These are phyloP conservation scores for Xylocampa areola DNA, from an alignment of 2,888 invertebrate genomes.

Conservation along the genomic window DNA sequence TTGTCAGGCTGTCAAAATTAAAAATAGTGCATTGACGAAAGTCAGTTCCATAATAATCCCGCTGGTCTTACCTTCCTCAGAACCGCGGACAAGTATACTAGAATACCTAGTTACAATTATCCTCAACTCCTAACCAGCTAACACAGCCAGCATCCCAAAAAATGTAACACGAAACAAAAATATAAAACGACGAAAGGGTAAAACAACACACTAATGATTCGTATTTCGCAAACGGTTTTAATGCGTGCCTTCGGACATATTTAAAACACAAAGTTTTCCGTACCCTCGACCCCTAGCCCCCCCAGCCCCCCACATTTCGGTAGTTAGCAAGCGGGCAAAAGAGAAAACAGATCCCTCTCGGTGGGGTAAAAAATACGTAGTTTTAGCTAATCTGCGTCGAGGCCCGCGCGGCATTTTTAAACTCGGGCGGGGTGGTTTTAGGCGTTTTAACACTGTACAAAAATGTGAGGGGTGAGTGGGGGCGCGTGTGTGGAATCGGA, in stretches of 20 bases:
- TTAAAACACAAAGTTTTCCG: slow-evolving; percentile 88
- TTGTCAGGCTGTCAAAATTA: too few species aligned
- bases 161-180: slow-evolving; percentile 49
- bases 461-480: slow-evolving; percentile 79
- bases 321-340: slow-evolving; percentile 81
- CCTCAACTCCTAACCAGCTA: slow-evolving; percentile 18
- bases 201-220: slow-evolving; percentile 78
- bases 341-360: slow-evolving; percentile 57
- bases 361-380: slow-evolving; percentile 91
- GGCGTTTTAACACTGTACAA: slow-evolving; percentile 89
- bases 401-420: slow-evolving; percentile 76
- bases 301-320: slow-evolving; percentile 81
- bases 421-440: slow-evolving; percentile 82
- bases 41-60: too few species aligned
- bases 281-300: slow-evolving; percentile 66
- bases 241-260: slow-evolving; percentile 89
- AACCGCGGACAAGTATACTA: background rate
- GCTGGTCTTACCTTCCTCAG: too few species aligned
- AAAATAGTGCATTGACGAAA: too few species aligned
- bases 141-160: slow-evolving; percentile 26
- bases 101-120: background rate
- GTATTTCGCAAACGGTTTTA: slow-evolving; percentile 84
- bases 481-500: slow-evolving; percentile 85
- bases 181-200: slow-evolving; percentile 62
- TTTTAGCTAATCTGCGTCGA: slow-evolving; percentile 91